Percentiles rank a stretch among this genome's conserved stretches.
These are phyloP conservation scores for Protonemura montana DNA, from an alignment of 2,888 invertebrate species.

Conservation along the genomic window DNA sequence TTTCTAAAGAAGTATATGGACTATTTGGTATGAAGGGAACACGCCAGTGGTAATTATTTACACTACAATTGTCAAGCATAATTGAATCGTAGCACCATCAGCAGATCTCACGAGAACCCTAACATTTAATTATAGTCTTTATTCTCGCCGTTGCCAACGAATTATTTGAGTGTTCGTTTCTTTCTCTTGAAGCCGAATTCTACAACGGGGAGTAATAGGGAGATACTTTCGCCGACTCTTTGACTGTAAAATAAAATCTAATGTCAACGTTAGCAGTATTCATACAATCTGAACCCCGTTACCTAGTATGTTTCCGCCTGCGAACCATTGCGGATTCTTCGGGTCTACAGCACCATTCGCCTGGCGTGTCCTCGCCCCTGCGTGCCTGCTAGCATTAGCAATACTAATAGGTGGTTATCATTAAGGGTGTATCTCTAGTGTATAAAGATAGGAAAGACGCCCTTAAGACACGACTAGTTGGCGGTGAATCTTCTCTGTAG, in stretches of 20 bases:
- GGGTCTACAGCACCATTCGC: background rate
- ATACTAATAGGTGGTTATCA: constrained; percentile 38
- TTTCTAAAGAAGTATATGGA: background rate
- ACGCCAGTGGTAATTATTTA: background rate
- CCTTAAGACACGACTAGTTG: constrained; percentile 24
- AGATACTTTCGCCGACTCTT: background rate
- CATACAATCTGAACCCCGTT: background rate
- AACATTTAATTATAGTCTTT: background rate
- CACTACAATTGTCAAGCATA: constrained; percentile 1
- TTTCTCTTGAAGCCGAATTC: background rate
- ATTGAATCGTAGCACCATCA: constrained; percentile 12
- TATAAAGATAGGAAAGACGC: constrained; percentile 39
- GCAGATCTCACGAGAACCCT: background rate
- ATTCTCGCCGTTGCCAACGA: background rate
- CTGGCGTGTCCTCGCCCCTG: background rate
- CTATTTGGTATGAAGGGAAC: background rate
- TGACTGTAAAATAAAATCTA: background rate
- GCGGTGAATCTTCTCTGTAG: background rate
- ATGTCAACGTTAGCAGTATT: constrained; percentile 12
- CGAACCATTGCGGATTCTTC: background rate
- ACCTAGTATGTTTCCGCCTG: background rate
- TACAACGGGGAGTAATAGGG: background rate
- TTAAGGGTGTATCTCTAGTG: constrained; percentile 36
- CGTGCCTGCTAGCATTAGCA: constrained; percentile 28
- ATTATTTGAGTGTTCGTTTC: background rate